A percentile compares a stretch with the other conserved stretches of the same genome.
phyloP scores from a whole-genome alignment of 2,888 invertebrate species.

The Hyppa rectilinea region DNA sequence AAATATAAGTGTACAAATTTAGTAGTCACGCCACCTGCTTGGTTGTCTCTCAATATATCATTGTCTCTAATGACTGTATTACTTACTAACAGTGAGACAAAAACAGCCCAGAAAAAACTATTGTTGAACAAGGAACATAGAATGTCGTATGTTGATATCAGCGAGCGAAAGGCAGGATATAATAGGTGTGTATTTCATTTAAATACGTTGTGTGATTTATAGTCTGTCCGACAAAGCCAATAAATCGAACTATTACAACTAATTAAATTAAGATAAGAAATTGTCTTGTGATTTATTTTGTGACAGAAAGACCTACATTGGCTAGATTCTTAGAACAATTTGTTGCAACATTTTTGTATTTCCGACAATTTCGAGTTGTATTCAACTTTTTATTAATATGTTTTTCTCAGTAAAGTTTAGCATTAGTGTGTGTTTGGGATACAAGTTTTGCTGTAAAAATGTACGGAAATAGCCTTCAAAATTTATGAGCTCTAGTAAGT shows the following conservation, averaged over 20 bases:
- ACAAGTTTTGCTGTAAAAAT: constrained; percentile 72
- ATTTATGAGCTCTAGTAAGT: constrained; percentile 83
- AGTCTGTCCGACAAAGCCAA: constrained; percentile 35
- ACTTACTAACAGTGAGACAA: constrained; percentile 38
- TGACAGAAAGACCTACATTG: constrained; percentile 24
- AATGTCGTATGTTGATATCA: constrained; percentile 35
- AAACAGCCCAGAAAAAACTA: constrained; percentile 37
- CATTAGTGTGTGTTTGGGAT: constrained; percentile 61
- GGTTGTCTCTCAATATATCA: constrained; percentile 46
- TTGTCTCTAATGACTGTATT: constrained; percentile 51
- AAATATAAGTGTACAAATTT: constrained; percentile 26
- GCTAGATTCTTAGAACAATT: constrained; percentile 26
- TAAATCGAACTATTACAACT: constrained; percentile 60
- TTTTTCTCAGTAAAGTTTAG: constrained; percentile 37
- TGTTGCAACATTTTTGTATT: constrained; percentile 18
- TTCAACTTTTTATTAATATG: constrained; percentile 16
- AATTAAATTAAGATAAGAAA: constrained; percentile 63
- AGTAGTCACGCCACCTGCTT: constrained; percentile 17
- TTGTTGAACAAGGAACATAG: constrained; percentile 27
- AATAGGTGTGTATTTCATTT: constrained; percentile 41
- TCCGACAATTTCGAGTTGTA: constrained; percentile 3
- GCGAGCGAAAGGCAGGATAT: constrained; percentile 41
- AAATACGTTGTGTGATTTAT: constrained; percentile 45
- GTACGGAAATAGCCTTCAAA: constrained; percentile 78
- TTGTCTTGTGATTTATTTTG: constrained; percentile 45